phyloP scores from a whole-genome alignment of 2,797 vertebrate species.

The Remorina albescens region DNA sequence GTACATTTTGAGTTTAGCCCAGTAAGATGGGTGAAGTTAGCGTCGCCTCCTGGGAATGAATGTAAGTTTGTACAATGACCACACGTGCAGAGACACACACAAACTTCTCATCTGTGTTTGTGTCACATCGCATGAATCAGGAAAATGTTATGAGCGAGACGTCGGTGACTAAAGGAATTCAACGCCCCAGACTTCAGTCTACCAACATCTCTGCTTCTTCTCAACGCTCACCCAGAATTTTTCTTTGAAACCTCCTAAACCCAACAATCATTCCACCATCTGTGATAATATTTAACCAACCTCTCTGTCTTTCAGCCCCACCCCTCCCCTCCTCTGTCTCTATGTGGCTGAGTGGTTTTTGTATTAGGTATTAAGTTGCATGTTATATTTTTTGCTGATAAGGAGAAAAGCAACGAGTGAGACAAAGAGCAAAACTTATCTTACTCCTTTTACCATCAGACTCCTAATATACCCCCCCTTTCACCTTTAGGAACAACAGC shows the following conservation, averaged over 20 bases:
- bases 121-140: neutral
- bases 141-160: neutral
- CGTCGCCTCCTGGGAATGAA: no score
- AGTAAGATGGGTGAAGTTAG: neutral
- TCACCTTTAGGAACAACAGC: conserved; percentile 3
- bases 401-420: conserved; percentile 41
- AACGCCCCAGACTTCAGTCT: conserved; percentile 9
- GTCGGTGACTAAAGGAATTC: neutral
- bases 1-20: no score
- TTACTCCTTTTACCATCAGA: neutral
- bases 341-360: neutral
- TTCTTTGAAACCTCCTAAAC: conserved; percentile 26
- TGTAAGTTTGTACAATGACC: neutral
- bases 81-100: no score
- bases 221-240: neutral
- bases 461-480: fast-evolving
- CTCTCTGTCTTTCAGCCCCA: neutral
- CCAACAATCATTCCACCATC: conserved; percentile 18
- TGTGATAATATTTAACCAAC: conserved; percentile 48
- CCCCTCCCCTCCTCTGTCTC: neutral
- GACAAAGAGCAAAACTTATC: conserved; percentile 25
- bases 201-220: no score
- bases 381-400: conserved; percentile 22
- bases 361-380: conserved; percentile 23
- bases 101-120: neutral